Conservation (phyloP, 2,888 invertebrate species). For the Euplexia lucipara region DNA sequence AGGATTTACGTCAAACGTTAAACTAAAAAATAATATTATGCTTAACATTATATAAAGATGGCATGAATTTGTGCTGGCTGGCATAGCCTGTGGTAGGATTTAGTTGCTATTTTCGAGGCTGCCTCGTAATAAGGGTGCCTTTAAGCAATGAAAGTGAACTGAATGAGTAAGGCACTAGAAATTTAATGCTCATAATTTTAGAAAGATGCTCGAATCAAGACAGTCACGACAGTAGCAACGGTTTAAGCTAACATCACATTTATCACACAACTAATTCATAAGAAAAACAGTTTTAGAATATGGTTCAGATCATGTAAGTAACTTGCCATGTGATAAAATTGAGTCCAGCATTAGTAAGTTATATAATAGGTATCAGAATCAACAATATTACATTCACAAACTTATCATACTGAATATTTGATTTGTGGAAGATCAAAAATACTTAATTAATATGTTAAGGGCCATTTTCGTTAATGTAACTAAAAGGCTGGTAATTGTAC, state of each 20-base stretch:
- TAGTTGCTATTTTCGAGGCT: slow-evolving; percentile 31
- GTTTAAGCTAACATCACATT: slow-evolving; percentile 51
- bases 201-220: slow-evolving; percentile 22
- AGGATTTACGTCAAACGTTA: slow-evolving; percentile 64
- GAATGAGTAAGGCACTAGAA: slow-evolving; percentile 36
- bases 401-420: slow-evolving; percentile 35
- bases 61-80: slow-evolving; percentile 74
- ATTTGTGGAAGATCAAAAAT: slow-evolving; percentile 37
- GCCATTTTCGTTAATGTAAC: slow-evolving; percentile 46
- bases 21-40: slow-evolving; percentile 68
- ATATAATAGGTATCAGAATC: slow-evolving; percentile 24
- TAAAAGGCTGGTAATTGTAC: slow-evolving; percentile 45
- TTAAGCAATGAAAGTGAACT: slow-evolving; percentile 7
- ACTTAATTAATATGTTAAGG: slow-evolving; percentile 37
- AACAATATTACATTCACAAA: slow-evolving; percentile 44
- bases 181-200: slow-evolving; percentile 1
- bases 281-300: slow-evolving; percentile 19
- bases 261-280: slow-evolving; percentile 50
- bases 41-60: slow-evolving; percentile 69
- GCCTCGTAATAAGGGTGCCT: slow-evolving; percentile 25
- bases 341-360: slow-evolving; percentile 30
- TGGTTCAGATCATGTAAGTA: slow-evolving; percentile 39
- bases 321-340: slow-evolving; percentile 49
- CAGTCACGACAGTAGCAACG: slow-evolving; percentile 34
- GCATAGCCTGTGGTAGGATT: slow-evolving; percentile 50